Percentiles rank a stretch among this genome's conserved stretches.
Conservation (phyloP, 2,888 invertebrate species). For the Auanema freiburgensis region DNA sequence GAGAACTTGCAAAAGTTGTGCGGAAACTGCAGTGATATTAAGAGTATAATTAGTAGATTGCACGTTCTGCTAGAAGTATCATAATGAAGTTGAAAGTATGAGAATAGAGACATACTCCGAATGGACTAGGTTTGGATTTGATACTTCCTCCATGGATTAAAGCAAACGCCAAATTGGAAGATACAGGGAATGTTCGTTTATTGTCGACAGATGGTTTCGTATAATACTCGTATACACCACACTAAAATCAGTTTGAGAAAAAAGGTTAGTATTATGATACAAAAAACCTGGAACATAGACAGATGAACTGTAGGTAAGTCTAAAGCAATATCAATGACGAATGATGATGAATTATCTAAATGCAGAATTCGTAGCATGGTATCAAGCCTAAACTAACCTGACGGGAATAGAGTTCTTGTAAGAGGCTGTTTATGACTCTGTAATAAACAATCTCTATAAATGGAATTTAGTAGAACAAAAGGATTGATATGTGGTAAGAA, state of each 20-base stretch:
- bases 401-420: conserved; percentile 35
- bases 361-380: no score
- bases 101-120: neutral
- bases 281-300: conserved; percentile 11
- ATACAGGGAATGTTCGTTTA: conserved; percentile 1
- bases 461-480: conserved; percentile 45
- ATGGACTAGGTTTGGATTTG: neutral
- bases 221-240: neutral
- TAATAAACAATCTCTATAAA: conserved; percentile 49
- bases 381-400: conserved; percentile 3
- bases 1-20: conserved; percentile 27
- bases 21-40: conserved; percentile 20
- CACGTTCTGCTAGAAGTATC: conserved; percentile 9
- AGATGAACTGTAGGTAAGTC: conserved; percentile 19
- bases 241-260: conserved; percentile 1
- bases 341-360: neutral
- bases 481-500: conserved; percentile 44
- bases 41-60: conserved; percentile 26
- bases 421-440: conserved; percentile 54
- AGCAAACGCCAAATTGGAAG: conserved; percentile 13
- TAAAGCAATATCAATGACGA: conserved; percentile 8
- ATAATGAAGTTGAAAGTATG: neutral
- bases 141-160: conserved; percentile 14
- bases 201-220: neutral
- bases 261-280: neutral